A percentile compares a stretch with the other conserved stretches of the same genome.
Evolutionary conservation across 2,888 invertebrate genomes (phyloP).

Genomic region (Teleogryllus oceanicus): DNA sequence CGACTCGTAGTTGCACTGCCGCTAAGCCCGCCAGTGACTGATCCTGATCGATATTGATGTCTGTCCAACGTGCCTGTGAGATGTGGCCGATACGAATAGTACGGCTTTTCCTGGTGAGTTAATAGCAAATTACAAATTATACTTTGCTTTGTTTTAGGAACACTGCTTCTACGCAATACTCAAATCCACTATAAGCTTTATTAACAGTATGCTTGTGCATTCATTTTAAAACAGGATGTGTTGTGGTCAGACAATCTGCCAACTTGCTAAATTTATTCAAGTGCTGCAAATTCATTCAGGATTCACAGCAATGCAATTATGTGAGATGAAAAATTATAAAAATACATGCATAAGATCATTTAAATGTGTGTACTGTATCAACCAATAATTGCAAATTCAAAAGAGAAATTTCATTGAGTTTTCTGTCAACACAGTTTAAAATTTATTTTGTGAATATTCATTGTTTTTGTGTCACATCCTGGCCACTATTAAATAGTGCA

Average conservation of each 20-base stretch:
- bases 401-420: too few relatives aligned
- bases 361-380: neutral
- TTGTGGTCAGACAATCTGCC: neutral
- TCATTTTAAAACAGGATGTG: conserved; percentile 1
- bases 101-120: conserved; percentile 32
- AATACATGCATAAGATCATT: neutral
- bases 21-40: conserved; percentile 44
- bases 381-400: neutral
- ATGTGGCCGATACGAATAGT: conserved; percentile 57
- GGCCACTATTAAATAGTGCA: conserved; percentile 1
- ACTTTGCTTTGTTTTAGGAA: conserved; percentile 11
- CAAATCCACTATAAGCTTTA: neutral
- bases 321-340: neutral
- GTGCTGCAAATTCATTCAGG: neutral
- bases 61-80: conserved; percentile 67
- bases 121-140: conserved; percentile 10
- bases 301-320: neutral
- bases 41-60: conserved; percentile 54
- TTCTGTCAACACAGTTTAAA: too few relatives aligned
- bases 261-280: neutral
- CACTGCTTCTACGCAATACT: conserved; percentile 5
- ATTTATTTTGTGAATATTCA: neutral
- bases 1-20: conserved; percentile 52
- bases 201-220: neutral
- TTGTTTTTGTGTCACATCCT: neutral